Evolutionary conservation across 2,797 vertebrate species (phyloP), one percentile per base, ranked within the genome.

Genomic region (Gobionotothen gibberifrons): DNA sequence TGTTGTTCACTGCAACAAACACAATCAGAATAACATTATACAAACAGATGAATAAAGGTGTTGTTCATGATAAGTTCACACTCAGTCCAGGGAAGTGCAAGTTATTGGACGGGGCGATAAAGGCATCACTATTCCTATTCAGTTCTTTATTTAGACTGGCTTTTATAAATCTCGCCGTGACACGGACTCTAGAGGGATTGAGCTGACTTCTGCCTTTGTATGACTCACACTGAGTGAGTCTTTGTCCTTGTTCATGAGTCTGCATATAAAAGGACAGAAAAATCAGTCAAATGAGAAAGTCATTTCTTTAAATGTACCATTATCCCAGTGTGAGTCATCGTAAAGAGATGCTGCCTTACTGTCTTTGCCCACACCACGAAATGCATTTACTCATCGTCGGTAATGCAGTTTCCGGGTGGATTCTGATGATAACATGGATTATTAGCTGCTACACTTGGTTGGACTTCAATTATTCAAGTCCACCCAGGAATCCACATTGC

Each of bases 271-370:
- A 82, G 75, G 76, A 76, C 72, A 86, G 76, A 59, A 55, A 64
- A 84, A 73, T 83, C 81, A 74, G 81, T 89, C 72, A 86, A 79
- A 84, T 81, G 73, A 84, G 74, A 67, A 44, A 76, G 64, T 61
- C n/a, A 15, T 80, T 60, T 81, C 61, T 82, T 82, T 56, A 40
- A 82, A 87, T 58, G 48, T 66, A 66, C 71, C 65, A 83, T 83
- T 82, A 82, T 87, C 60, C 69, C 47, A 44, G 67, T 53, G 71
- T 86, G 89, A 90, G 74, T 90, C 76, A 87, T n/a, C 58, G 77
- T 58, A 56, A 80, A 72, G 53, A 74, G 52, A 81, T 26, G 55
- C 63, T 29, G 56, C 65, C 53, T 61, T 44, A 9, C 14, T 67
- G 42, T 56, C 70, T 55, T 59, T 22, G 71, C 76, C 89, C 79